Evolutionary conservation across 2,113 vertebrate species (phyloP).

Genomic region (Galbula dea): DNA sequence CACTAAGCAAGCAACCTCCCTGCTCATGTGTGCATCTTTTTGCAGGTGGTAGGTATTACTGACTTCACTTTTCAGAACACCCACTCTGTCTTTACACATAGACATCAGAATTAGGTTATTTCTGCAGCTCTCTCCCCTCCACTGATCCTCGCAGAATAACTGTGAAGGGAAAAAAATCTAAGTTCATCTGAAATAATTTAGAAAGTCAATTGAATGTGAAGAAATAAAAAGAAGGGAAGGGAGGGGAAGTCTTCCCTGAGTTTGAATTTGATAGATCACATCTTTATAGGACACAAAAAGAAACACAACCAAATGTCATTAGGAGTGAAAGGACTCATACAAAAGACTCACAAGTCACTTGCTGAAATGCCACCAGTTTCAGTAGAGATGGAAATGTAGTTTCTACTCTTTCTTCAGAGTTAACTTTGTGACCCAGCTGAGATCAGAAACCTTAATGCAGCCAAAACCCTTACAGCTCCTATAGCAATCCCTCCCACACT

Average conservation of each 20-base stretch:
- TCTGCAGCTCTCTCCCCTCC: background rate
- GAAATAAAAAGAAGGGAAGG: background rate
- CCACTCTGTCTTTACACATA: background rate
- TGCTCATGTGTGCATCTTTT: background rate
- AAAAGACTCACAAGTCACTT: background rate
- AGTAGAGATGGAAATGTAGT: background rate
- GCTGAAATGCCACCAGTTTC: background rate
- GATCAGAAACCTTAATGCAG: background rate
- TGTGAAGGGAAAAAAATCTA: background rate
- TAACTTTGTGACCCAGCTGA: background rate
- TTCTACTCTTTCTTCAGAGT: background rate
- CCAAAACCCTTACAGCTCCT: background rate
- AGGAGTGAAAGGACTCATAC: background rate
- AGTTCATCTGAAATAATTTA: background rate
- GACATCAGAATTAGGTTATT: background rate
- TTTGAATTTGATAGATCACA: background rate
- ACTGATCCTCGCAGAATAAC: background rate
- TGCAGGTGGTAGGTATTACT: background rate
- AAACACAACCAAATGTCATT: background rate
- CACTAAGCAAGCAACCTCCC: background rate
- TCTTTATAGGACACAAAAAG: background rate
- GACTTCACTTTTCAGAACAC: background rate
- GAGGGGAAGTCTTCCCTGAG: background rate
- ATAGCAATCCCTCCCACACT: background rate
- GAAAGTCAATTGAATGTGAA: background rate